Base-by-base conservation (phyloP, 2,113 vertebrate genomes). In the Osmerus mordax region DNA sequence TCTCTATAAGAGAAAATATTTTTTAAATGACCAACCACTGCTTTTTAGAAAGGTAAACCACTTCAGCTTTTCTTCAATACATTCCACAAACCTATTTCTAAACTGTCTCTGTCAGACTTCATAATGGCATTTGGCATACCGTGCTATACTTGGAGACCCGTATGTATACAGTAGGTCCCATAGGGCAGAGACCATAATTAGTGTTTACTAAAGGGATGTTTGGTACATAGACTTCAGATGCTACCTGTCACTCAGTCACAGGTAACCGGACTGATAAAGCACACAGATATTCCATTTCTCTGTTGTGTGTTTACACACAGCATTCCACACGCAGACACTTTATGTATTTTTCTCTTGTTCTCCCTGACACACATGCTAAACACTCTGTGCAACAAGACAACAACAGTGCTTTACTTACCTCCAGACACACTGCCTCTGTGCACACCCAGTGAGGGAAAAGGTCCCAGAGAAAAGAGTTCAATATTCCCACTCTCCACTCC, bases 401-500 rank as follows among this genome's bases (percentile, higher is more conserved):
- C 2, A 75, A 65, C 61, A 74, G 75, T 60, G 53, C 69, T 72
- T 68, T 56, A 85, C 88, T 90, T 81, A 91, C 86, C 89, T 74
- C 61, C 64, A 29, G 78, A 47, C 73, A 75, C 63, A 67, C 68
- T 83, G 60, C 84, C 81, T 81, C 69, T 81, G 47, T 83, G 69
- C 70, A 78, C 76, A 78, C 67, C 67, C 60, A 72, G 71, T 84
- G 75, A 77, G 72, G 60, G 68, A 81, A 47, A 82, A 82, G 75
- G 75, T 66, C 85, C 81, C 84, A 75, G 79, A 71, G 65, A 70
- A 81, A 79, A 78, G 79, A 76, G 54, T 16, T 83, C 3, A 32
- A 84, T 87, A 90, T 84, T 91, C 89, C 89, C 87, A 81, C 83
- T 74, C 86, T 77, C 65, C 65, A 13, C 29, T 71, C 41, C 54